Conservation (phyloP, 2,113 vertebrate genomes). For the Spea multiplicata region DNA sequence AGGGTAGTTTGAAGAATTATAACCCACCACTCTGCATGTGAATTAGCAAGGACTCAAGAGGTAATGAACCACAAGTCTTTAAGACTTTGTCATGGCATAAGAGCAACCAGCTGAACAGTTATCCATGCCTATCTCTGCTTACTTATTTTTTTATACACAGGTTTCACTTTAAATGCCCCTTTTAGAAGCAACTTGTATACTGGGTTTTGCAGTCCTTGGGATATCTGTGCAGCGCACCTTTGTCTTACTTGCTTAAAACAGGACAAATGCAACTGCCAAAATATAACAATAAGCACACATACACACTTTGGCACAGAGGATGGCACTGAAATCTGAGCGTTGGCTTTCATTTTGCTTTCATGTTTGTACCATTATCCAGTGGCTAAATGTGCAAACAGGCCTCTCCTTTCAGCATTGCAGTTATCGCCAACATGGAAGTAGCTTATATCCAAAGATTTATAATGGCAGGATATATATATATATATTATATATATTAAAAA, state of each 20-base stretch:
- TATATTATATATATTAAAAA: no score
- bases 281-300: neutral
- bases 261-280: neutral
- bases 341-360: neutral
- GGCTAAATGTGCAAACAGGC: neutral
- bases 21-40: no score
- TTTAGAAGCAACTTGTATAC: neutral
- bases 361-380: neutral
- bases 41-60: no score
- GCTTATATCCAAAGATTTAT: neutral
- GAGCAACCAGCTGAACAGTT: no score
- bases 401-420: neutral
- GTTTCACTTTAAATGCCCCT: neutral
- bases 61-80: no score
- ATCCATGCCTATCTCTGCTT: no score
- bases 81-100: no score
- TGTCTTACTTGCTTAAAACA: neutral
- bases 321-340: neutral
- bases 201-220: neutral
- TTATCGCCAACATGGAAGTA: neutral
- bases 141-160: no score
- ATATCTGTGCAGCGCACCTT: neutral
- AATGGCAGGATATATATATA: no score
- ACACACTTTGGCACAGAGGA: slow-evolving; percentile 12
- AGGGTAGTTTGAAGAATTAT: no score